A percentile compares a stretch with the other conserved stretches of the same genome.
These are phyloP conservation scores for Dinomys branickii DNA, from an alignment of 2,113 vertebrate species.

Conservation along the genomic window DNA sequence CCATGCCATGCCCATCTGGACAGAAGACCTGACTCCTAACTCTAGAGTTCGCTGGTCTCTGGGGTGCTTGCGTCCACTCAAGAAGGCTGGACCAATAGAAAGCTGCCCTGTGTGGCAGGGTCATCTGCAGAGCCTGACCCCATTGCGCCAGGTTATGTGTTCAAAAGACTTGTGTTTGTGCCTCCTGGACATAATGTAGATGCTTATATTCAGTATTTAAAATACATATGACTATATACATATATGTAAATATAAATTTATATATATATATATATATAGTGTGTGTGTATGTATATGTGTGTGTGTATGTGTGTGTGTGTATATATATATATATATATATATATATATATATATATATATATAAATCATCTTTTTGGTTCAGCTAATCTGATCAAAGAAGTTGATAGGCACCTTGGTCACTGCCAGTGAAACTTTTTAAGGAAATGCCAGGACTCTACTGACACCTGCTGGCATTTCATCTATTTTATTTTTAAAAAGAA, in stretches of 20 bases:
- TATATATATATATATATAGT: too few species aligned
- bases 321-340: too few species aligned
- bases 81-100: fast-evolving
- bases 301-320: too few species aligned
- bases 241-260: too few species aligned
- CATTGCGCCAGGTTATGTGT: not conserved
- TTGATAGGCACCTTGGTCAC: not conserved
- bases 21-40: fast-evolving
- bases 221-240: too few species aligned
- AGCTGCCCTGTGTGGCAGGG: fast-evolving
- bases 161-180: fast-evolving
- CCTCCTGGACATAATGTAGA: not conserved
- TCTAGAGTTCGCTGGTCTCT: not conserved
- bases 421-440: not conserved
- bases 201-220: too few species aligned
- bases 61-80: too few species aligned
- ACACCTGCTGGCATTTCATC: slow-evolving; percentile 65
- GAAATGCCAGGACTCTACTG: slow-evolving; percentile 69
- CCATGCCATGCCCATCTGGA: not conserved
- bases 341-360: not conserved
- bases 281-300: too few species aligned
- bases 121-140: too few species aligned
- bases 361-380: not conserved
- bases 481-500: not conserved
- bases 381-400: not conserved